A percentile compares a stretch with the other conserved stretches of the same genome.
phyloP scores from a whole-genome alignment of 2,797 vertebrate genomes.

The Etheostoma nigrum region DNA sequence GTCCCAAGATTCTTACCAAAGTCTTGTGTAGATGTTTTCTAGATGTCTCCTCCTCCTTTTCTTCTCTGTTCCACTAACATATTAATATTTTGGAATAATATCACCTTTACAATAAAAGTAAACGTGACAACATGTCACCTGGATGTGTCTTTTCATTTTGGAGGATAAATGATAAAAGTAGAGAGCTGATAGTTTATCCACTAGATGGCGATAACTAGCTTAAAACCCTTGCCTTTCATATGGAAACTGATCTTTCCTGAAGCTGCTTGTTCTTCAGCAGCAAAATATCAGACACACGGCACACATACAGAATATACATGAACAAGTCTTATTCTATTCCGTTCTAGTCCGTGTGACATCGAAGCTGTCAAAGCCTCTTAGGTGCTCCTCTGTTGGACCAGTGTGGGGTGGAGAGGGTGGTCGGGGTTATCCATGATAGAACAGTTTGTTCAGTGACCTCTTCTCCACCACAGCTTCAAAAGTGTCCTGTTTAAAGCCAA shows the following conservation, averaged over 20 bases:
- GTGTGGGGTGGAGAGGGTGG: no score
- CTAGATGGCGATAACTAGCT: conserved; percentile 69
- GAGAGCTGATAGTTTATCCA: conserved; percentile 39
- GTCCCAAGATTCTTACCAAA: conserved; percentile 93
- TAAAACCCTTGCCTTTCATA: not conserved
- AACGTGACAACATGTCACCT: conserved; percentile 82
- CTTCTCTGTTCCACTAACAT: conserved; percentile 86
- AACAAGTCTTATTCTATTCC: no score
- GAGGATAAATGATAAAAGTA: not conserved
- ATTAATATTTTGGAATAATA: conserved; percentile 96
- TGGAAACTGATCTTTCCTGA: conserved; percentile 9
- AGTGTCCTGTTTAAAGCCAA: no score
- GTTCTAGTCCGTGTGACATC: no score
- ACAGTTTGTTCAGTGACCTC: no score
- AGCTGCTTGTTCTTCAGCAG: not conserved
- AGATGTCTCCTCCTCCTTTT: conserved; percentile 81
- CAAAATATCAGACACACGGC: no score
- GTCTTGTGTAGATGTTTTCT: conserved; percentile 93
- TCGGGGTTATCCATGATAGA: no score
- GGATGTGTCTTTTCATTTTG: conserved; percentile 61
- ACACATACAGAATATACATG: no score
- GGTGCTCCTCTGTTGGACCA: no score
- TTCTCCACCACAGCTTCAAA: no score
- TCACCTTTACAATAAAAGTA: conserved; percentile 94
- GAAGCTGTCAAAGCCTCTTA: no score